Conservation (phyloP, 2,797 vertebrate species). For the Acrocephalus scirpaceus region DNA sequence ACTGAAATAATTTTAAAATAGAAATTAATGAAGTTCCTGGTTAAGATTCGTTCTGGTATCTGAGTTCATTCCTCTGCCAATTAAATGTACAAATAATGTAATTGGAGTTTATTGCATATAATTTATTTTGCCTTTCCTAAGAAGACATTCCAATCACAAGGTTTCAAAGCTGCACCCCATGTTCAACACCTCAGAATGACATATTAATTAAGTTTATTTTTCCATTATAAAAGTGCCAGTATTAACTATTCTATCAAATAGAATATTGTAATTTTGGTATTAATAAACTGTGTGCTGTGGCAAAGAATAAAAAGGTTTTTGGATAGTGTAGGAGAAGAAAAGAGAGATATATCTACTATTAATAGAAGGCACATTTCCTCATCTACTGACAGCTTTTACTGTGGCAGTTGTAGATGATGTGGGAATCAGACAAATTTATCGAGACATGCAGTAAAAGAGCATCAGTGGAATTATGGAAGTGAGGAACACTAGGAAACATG, state of each 20-base stretch:
- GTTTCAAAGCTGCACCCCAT: neutral
- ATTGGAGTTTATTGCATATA: neutral
- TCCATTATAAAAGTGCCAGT: neutral
- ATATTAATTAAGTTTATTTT: neutral
- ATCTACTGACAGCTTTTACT: neutral
- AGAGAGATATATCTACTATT: neutral
- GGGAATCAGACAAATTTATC: neutral
- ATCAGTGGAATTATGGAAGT: neutral
- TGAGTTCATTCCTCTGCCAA: neutral
- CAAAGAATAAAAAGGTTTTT: neutral
- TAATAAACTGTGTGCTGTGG: neutral
- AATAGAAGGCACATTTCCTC: neutral
- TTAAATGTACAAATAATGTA: neutral
- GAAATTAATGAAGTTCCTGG: neutral
- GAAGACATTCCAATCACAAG: neutral
- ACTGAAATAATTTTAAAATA: neutral
- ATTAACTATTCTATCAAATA: neutral
- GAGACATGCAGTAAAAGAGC: neutral
- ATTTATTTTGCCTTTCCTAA: neutral
- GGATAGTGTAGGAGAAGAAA: neutral
- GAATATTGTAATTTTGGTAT: neutral
- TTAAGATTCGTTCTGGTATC: neutral
- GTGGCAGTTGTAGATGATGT: neutral
- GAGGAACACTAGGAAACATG: neutral
- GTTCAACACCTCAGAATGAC: neutral